Percentiles rank a stretch among this genome's conserved stretches.
These are phyloP conservation scores for Atopsyche davidsoni DNA, from an alignment of 1,140 invertebrate species.

Conservation along the genomic window DNA sequence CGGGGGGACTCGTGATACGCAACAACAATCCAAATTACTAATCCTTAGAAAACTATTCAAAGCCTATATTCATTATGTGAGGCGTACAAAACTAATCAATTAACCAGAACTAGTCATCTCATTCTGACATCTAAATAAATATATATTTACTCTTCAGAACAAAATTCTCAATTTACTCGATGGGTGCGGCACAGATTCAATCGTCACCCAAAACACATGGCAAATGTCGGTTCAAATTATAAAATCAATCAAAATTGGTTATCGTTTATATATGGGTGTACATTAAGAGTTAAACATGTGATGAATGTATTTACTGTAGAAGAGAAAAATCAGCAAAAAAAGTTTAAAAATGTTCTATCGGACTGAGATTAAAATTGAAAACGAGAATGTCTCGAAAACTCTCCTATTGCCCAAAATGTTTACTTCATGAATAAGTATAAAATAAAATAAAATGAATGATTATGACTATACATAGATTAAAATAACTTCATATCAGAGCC, in stretches of 20 bases:
- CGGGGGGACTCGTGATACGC: too few species aligned
- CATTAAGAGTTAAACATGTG: slow-evolving; percentile 13
- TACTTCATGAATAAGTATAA: slow-evolving; percentile 15
- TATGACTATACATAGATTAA: slow-evolving; percentile 21
- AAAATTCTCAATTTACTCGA: slow-evolving; percentile 9
- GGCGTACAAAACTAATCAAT: too few species aligned
- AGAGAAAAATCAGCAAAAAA: slow-evolving; percentile 20
- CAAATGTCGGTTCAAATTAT: slow-evolving; percentile 23
- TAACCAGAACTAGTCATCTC: too few species aligned
- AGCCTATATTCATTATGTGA: too few species aligned
- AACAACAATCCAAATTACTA: too few species aligned
- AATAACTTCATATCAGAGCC: slow-evolving; percentile 28
- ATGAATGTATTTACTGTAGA: slow-evolving; percentile 18
- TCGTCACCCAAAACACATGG: slow-evolving; percentile 29
- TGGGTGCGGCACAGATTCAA: slow-evolving; percentile 24
- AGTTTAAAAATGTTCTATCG: slow-evolving; percentile 22
- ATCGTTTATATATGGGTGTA: slow-evolving; percentile 13
- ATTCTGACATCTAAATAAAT: too few species aligned
- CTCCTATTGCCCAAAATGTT: slow-evolving; percentile 5
- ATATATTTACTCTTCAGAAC: slow-evolving; percentile 5
- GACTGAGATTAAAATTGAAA: slow-evolving; percentile 18
- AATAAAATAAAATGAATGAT: slow-evolving; percentile 15
- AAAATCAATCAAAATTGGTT: slow-evolving; percentile 15
- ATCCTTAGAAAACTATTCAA: too few species aligned
- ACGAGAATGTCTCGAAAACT: slow-evolving; percentile 14